These are phyloP conservation scores for Leptinotarsa rubiginosa DNA, from an alignment of 2,888 invertebrate genomes.

Conservation along the genomic window DNA sequence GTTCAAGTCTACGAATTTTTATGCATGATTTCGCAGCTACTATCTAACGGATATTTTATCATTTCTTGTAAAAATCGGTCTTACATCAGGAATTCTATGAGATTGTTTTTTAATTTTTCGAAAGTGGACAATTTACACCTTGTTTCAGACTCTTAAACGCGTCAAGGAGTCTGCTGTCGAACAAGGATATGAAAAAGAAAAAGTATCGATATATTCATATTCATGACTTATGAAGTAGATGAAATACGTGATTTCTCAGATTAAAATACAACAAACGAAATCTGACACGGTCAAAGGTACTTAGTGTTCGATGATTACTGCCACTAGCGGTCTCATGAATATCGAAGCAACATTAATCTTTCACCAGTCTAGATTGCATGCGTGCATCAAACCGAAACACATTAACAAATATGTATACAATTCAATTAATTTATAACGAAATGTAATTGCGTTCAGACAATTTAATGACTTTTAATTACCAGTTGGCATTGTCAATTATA, in stretches of 20 bases:
- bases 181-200: too few species aligned
- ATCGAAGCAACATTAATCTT: conserved; percentile 34
- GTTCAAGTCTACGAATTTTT: neutral
- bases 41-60: neutral
- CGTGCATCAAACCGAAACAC: conserved; percentile 32
- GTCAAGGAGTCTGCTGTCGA: too few species aligned
- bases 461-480: conserved; percentile 42
- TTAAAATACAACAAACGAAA: too few species aligned
- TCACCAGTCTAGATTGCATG: conserved; percentile 24
- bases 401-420: conserved; percentile 43
- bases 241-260: too few species aligned
- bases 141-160: too few species aligned
- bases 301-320: neutral
- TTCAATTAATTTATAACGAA: conserved; percentile 44
- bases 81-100: too few species aligned
- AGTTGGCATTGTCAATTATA: conserved; percentile 34
- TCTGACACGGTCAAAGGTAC: neutral
- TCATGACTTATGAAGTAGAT: too few species aligned
- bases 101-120: too few species aligned
- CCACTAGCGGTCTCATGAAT: conserved; percentile 16
- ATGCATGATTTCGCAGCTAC: neutral
- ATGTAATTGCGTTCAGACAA: conserved; percentile 40
- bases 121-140: too few species aligned
- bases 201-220: too few species aligned
- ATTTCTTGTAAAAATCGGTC: neutral